phyloP scores from a whole-genome alignment of 2,888 invertebrate genomes.

The Ceratothoa steindachneri region DNA sequence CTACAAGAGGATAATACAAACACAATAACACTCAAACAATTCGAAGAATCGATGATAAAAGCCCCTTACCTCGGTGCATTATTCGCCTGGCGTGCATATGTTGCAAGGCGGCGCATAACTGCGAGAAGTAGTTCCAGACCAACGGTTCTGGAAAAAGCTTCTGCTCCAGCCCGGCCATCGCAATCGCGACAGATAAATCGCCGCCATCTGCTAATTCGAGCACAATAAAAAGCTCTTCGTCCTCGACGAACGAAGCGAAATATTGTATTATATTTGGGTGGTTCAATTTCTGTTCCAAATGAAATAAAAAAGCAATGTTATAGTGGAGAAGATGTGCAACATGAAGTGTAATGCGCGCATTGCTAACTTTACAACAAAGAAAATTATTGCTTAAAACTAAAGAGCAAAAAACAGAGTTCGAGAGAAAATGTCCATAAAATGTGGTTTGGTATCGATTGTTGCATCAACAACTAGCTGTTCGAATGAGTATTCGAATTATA shows the following conservation, averaged over 20 bases:
- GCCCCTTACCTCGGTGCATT: conserved; percentile 65
- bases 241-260: conserved; percentile 62
- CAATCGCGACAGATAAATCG: conserved; percentile 61
- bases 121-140: conserved; percentile 65
- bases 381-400: too few species aligned
- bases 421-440: too few species aligned
- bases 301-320: conserved; percentile 13
- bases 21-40: too few species aligned
- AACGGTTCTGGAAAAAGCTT: conserved; percentile 61
- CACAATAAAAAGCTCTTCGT: conserved; percentile 62
- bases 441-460: too few species aligned
- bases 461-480: too few species aligned
- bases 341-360: too few species aligned
- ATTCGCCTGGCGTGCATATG: conserved; percentile 64
- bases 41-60: too few species aligned
- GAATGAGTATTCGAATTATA: too few species aligned
- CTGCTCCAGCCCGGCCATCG: conserved; percentile 59
- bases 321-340: not conserved
- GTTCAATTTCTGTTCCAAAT: conserved; percentile 57
- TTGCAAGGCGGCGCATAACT: conserved; percentile 61
- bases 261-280: conserved; percentile 64
- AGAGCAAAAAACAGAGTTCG: too few species aligned
- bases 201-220: conserved; percentile 64
- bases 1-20: too few species aligned
- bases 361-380: too few species aligned